These are phyloP conservation scores for Cerceris rybyensis DNA, from an alignment of 2,888 invertebrate species.

Conservation along the genomic window DNA sequence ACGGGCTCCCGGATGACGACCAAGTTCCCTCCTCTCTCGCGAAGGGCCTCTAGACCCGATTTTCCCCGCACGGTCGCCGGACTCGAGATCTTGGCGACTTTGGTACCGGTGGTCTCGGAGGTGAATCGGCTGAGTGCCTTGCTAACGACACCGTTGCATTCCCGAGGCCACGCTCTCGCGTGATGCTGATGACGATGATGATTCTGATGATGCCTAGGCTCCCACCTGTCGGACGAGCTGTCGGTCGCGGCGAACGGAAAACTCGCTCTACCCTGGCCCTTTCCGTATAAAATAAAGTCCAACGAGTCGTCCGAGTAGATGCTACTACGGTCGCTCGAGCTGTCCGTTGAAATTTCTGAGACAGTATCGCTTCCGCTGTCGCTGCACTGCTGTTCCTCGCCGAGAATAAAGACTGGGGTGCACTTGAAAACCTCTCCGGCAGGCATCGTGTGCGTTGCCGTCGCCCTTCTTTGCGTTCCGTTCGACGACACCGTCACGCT, in stretches of 20 bases:
- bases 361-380: slow-evolving; percentile 82
- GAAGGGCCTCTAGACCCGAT: slow-evolving; percentile 80
- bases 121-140: slow-evolving; percentile 81
- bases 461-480: slow-evolving; percentile 74
- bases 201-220: slow-evolving; percentile 71
- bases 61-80: slow-evolving; percentile 62
- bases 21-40: slow-evolving; percentile 81
- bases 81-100: slow-evolving; percentile 37
- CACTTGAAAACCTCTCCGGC: slow-evolving; percentile 81
- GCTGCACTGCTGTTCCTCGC: slow-evolving; percentile 79
- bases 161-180: slow-evolving; percentile 78
- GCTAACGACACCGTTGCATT: slow-evolving; percentile 82
- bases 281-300: slow-evolving; percentile 81
- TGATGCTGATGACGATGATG: slow-evolving; percentile 66
- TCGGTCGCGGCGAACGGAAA: slow-evolving; percentile 78
- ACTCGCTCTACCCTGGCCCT: slow-evolving; percentile 77
- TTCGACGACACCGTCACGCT: slow-evolving; percentile 6
- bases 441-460: slow-evolving; percentile 81
- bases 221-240: slow-evolving; percentile 72
- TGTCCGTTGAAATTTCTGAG: slow-evolving; percentile 83
- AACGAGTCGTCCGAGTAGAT: slow-evolving; percentile 83
- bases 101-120: slow-evolving; percentile 65
- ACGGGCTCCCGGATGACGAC: slow-evolving; percentile 83
- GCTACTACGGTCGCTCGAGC: slow-evolving; percentile 83
- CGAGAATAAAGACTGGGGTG: slow-evolving; percentile 81